These are phyloP conservation scores for Ichneumon xanthorius DNA, from an alignment of 2,888 invertebrate species.

Conservation along the genomic window DNA sequence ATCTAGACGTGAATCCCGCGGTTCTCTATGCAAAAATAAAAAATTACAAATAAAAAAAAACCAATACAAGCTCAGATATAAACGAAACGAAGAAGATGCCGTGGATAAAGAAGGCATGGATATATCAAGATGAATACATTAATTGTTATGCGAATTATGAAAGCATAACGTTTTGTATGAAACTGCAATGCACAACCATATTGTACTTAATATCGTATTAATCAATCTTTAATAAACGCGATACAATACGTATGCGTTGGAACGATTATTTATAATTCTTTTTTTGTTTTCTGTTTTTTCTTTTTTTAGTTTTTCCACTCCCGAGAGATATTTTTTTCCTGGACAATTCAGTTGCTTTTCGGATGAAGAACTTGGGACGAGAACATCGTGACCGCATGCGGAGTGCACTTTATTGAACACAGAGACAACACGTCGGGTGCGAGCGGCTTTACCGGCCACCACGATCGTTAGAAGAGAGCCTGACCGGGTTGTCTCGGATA, in stretches of 20 bases:
- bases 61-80: constrained; percentile 53
- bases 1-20: constrained; percentile 71
- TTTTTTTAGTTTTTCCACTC: neutral
- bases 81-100: constrained; percentile 66
- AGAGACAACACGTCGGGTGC: neutral
- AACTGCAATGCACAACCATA: constrained; percentile 84
- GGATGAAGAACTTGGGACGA: neutral
- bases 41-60: constrained; percentile 39
- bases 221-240: constrained; percentile 79
- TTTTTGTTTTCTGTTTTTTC: neutral
- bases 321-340: neutral
- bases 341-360: neutral
- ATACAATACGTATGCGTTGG: constrained; percentile 73
- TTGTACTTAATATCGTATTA: constrained; percentile 81
- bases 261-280: neutral
- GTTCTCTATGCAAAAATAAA: constrained; percentile 62
- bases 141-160: constrained; percentile 75
- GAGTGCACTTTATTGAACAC: constrained; percentile 11
- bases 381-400: neutral
- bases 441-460: constrained; percentile 13
- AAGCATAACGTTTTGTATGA: constrained; percentile 83
- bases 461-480: neutral
- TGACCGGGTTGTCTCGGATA: neutral
- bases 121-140: constrained; percentile 69
- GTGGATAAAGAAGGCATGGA: constrained; percentile 51